These are phyloP conservation scores for Luidia sarsii DNA, from an alignment of 53 echinoderm and acorn worm species.

Conservation along the genomic window DNA sequence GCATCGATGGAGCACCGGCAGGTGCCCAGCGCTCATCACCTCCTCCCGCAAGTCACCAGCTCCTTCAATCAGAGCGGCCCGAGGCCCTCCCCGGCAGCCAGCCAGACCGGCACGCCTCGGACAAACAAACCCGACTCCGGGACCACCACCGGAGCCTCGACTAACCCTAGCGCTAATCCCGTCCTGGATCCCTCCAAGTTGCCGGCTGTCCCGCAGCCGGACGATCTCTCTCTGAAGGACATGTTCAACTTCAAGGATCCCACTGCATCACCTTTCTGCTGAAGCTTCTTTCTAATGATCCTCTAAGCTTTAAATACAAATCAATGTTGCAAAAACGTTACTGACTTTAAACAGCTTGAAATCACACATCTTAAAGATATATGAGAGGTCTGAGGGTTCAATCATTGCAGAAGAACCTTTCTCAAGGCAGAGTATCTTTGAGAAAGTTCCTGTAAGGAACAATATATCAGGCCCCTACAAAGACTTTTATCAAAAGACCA, in stretches of 20 bases:
- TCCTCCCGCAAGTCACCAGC: constrained; percentile 54
- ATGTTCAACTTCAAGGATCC: constrained; percentile 97
- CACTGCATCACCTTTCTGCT: constrained; percentile 93
- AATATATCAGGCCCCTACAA: no score
- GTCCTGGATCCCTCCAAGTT: constrained; percentile 2
- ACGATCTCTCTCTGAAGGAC: constrained; percentile 85
- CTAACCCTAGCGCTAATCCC: constrained; percentile 17
- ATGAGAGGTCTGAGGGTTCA: no score
- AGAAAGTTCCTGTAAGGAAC: no score
- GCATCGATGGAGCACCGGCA: constrained; percentile 62
- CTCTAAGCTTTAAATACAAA: no score
- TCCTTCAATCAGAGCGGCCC: constrained; percentile 64
- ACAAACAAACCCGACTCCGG: constrained; percentile 15
- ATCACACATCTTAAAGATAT: no score
- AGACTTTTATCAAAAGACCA: no score
- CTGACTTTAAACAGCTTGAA: no score
- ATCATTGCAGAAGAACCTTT: no score
- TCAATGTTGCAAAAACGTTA: no score
- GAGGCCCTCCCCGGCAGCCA: constrained; percentile 29
- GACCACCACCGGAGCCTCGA: neutral
- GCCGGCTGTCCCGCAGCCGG: constrained; percentile 24
- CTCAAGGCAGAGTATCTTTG: no score
- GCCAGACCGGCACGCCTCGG: neutral
- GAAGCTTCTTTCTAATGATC: constrained; percentile 6
- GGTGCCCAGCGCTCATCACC: constrained; percentile 78